Evolutionary conservation across 2,888 invertebrate genomes (phyloP).

Genomic region (Saturnia pavonia): DNA sequence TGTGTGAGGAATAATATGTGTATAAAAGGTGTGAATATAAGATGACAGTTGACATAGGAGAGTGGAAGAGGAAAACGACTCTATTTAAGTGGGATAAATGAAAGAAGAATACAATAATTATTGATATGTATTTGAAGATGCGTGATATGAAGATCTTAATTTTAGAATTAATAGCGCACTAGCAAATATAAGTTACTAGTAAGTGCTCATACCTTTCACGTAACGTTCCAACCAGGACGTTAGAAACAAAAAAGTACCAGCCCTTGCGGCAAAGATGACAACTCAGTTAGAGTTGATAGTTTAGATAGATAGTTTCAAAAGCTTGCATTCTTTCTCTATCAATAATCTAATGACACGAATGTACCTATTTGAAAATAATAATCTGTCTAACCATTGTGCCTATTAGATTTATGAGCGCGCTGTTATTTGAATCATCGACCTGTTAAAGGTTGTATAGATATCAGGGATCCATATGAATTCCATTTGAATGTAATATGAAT

Average conservation of each 20-base stretch:
- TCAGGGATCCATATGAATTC: neutral
- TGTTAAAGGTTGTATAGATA: neutral
- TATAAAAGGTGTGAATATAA: too few species aligned
- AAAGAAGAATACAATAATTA: too few species aligned
- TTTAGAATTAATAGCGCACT: too few species aligned
- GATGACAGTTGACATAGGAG: too few species aligned
- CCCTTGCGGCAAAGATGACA: neutral
- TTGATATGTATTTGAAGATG: too few species aligned
- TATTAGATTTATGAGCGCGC: neutral
- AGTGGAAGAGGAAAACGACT: too few species aligned
- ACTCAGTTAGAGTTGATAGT: neutral
- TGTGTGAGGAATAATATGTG: too few species aligned
- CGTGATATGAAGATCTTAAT: too few species aligned
- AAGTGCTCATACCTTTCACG: neutral
- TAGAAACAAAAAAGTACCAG: neutral
- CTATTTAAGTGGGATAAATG: too few species aligned
- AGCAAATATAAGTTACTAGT: neutral
- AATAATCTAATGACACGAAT: neutral
- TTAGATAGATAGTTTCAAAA: neutral
- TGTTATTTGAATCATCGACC: neutral
- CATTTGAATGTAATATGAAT: neutral
- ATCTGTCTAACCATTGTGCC: neutral
- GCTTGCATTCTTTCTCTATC: neutral
- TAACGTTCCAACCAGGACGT: neutral
- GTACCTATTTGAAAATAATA: neutral